Evolutionary conservation across 2,888 invertebrate genomes (phyloP), one percentile per base, ranked within the genome.

Genomic region (Eupithecia centaureata): DNA sequence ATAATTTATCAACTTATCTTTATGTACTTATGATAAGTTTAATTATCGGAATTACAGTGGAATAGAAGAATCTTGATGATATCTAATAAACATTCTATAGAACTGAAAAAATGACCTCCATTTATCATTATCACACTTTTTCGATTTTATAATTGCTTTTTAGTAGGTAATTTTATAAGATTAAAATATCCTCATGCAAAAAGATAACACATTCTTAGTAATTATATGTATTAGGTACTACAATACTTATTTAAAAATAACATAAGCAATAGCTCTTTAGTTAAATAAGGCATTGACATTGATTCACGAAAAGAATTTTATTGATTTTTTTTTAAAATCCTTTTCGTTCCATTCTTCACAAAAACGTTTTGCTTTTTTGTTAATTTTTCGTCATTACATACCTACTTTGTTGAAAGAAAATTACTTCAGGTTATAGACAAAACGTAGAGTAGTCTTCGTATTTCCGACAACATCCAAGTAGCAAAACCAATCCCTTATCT

Each of bases 1-100:
- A 32, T 61, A 56, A 61, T 65, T n/a, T 64, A 60, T 25, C 28
- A 12, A 2, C 8, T 52, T 57, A 56, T 56, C 28, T 32, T 57
- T n/a, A 10, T 5, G 22, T 18, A 18, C 32, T 12, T 13, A 13
- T 22, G 57, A 33, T 57, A 57, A 57, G 32, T 12, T 57, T 32
- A 56, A 57, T 30, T 57, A 57, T 5, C 2, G 57, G 32, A 57
- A 33, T 22, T 57, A 57, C 13, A 32, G 4, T 30, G 8, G 57
- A n/a, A 30, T 22, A 47, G 30, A 8, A 57, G n/a, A n/a, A 30
- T 42, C 4, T 7, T n/a, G 30, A 15, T 8, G 5, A 0, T 25
- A 7, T 15, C 15, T 15, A 25, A 5, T 51, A 13, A 25, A 13
- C 4, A 5, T 25, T 25, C 13, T 52, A 27, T 47, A 7, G 1